A percentile compares a stretch with the other conserved stretches of the same genome.
Conservation (phyloP, 2,797 vertebrate genomes). For the Microctenopoma steveboyesi region DNA sequence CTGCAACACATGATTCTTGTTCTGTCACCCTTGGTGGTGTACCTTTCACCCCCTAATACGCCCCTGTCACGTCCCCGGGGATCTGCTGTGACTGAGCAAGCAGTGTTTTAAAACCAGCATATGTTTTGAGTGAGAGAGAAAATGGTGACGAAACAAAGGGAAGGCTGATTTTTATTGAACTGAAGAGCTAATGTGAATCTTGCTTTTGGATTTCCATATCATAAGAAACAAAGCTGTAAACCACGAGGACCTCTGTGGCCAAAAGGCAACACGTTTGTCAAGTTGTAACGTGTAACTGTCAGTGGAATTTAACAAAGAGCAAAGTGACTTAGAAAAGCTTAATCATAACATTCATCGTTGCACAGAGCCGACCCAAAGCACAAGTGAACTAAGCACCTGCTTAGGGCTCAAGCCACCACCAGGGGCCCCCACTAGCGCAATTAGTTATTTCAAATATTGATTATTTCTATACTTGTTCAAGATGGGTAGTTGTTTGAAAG, state of each 20-base stretch:
- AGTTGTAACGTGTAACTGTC: not conserved
- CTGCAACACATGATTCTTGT: conserved; percentile 46
- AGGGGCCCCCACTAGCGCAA: too few relatives aligned
- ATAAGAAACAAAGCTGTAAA: conserved; percentile 23
- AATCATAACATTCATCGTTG: not conserved
- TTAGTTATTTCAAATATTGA: too few relatives aligned
- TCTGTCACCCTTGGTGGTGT: conserved; percentile 61
- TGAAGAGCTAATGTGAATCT: conserved; percentile 13
- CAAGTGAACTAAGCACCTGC: too few relatives aligned
- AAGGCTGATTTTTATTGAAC: conserved; percentile 1
- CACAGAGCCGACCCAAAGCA: too few relatives aligned
- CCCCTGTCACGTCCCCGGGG: conserved; percentile 51
- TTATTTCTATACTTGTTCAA: too few relatives aligned
- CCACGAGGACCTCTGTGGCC: not conserved
- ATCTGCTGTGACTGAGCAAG: conserved; percentile 38
- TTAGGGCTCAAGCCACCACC: too few relatives aligned
- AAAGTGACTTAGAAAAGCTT: not conserved
- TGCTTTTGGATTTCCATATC: not conserved
- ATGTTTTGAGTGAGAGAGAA: conserved; percentile 15
- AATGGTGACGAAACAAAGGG: conserved; percentile 1
- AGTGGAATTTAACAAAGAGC: not conserved
- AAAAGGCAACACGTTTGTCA: conserved; percentile 14
- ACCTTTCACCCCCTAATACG: conserved; percentile 54
- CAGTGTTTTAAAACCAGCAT: conserved; percentile 36
- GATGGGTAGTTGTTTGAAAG: too few relatives aligned